phyloP scores from a whole-genome alignment of 2,888 invertebrate genomes.

The Allophyes oxyacanthae region DNA sequence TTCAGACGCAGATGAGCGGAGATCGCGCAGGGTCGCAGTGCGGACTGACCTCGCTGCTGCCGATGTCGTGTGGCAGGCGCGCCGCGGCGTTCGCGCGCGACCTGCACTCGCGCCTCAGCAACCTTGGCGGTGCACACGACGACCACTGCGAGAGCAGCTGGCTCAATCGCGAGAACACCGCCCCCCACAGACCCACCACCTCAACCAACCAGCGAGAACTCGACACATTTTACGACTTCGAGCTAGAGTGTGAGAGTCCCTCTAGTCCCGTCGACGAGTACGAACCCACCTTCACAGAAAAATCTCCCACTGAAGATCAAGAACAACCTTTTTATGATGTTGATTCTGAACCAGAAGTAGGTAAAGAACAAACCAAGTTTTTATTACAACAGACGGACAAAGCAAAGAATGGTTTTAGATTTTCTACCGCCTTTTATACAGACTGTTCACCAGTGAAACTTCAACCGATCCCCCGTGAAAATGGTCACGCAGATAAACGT shows the following conservation, averaged over 20 bases:
- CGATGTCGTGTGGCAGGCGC: conserved; percentile 94
- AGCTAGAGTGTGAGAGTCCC: conserved; percentile 91
- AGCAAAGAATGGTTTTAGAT: conserved; percentile 84
- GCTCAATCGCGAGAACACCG: conserved; percentile 72
- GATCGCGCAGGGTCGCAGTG: conserved; percentile 90
- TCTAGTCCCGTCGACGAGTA: conserved; percentile 91
- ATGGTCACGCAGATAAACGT: conserved; percentile 80
- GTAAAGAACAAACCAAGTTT: conserved; percentile 73
- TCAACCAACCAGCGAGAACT: conserved; percentile 75
- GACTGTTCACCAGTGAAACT: conserved; percentile 80
- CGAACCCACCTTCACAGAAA: conserved; percentile 87
- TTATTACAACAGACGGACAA: conserved; percentile 85
- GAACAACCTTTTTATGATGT: conserved; percentile 48
- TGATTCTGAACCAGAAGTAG: conserved; percentile 84
- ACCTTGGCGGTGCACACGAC: conserved; percentile 90
- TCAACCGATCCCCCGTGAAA: conserved; percentile 82
- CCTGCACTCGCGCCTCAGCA: conserved; percentile 92
- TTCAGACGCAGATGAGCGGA: conserved; percentile 88
- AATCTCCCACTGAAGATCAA: conserved; percentile 76
- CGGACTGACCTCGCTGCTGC: conserved; percentile 91
- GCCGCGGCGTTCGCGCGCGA: conserved; percentile 95
- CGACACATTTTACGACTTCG: conserved; percentile 91
- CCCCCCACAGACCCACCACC: conserved; percentile 64
- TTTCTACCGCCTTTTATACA: conserved; percentile 80
- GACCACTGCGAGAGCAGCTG: conserved; percentile 83